These are phyloP conservation scores for Drosophila stalkeri DNA, from an alignment of 2,888 invertebrate genomes.

Conservation along the genomic window DNA sequence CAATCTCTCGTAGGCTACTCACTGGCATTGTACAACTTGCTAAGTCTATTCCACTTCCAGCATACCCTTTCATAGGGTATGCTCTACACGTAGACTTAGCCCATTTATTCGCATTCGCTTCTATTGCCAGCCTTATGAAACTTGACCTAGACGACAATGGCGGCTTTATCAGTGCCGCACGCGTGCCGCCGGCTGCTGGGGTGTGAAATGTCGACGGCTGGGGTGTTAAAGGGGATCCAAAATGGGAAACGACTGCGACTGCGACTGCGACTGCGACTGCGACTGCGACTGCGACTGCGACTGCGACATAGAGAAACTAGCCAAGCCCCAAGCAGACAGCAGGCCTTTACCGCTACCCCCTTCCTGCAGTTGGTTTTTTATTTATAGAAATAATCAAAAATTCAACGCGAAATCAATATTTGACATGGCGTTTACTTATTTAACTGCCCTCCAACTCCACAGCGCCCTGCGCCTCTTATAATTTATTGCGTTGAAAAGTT, in stretches of 20 bases:
- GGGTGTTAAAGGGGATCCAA: not conserved
- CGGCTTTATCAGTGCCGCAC: conserved; percentile 67
- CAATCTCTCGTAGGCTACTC: not conserved
- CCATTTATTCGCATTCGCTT: conserved; percentile 6
- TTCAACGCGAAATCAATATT: conserved; percentile 77
- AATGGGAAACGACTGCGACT: not conserved
- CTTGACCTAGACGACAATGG: conserved; percentile 69
- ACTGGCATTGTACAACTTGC: not conserved
- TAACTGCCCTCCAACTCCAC: conserved; percentile 23
- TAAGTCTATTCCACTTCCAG: too few relatives aligned
- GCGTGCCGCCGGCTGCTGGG: conserved; percentile 52
- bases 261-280: not conserved
- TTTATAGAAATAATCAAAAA: conserved; percentile 78
- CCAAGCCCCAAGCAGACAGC: conserved; percentile 23
- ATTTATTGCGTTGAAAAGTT: conserved; percentile 78
- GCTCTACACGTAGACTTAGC: conserved; percentile 3
- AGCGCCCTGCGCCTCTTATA: conserved; percentile 43
- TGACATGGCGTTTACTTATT: conserved; percentile 66
- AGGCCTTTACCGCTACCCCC: not conserved
- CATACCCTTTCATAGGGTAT: conserved; percentile 11
- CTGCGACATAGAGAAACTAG: conserved; percentile 1
- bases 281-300: conserved; percentile 5
- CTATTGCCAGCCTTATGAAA: conserved; percentile 24
- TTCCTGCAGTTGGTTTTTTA: conserved; percentile 37
- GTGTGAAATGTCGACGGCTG: conserved; percentile 23